A percentile compares a stretch with the other conserved stretches of the same genome.
Conservation (phyloP, 2,113 vertebrate genomes). For the Podarcis cretensis region DNA sequence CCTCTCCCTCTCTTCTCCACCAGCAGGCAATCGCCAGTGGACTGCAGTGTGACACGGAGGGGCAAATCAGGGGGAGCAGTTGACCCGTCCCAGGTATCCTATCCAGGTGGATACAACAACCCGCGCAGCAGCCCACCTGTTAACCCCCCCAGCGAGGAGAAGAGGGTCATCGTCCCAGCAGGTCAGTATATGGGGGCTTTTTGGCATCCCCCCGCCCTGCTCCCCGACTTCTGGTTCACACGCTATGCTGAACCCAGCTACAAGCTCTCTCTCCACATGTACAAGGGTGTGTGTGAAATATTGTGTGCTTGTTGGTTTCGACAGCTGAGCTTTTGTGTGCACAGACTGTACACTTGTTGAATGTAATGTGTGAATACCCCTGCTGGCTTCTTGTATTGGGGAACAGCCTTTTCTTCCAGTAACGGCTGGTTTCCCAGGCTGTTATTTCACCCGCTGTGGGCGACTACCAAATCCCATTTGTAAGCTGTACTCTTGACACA, state of each 20-base stretch:
- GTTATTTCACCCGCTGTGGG: too few species aligned
- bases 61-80: slow-evolving; percentile 78
- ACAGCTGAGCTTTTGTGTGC: too few species aligned
- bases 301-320: too few species aligned
- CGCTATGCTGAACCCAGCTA: too few species aligned
- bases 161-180: slow-evolving; percentile 86
- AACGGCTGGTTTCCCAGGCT: not conserved
- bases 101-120: slow-evolving; percentile 76
- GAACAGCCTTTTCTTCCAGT: not conserved
- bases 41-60: slow-evolving; percentile 77
- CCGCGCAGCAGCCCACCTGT: slow-evolving; percentile 74
- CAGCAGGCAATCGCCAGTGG: slow-evolving; percentile 80
- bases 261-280: too few species aligned
- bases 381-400: not conserved
- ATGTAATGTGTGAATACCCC: too few species aligned
- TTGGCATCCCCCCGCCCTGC: not conserved
- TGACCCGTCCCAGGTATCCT: slow-evolving; percentile 72
- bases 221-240: too few species aligned
- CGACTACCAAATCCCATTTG: not conserved
- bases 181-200: slow-evolving; percentile 62
- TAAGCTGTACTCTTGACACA: too few species aligned
- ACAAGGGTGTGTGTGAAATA: too few species aligned
- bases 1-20: too few species aligned
- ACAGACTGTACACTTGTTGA: too few species aligned
- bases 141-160: slow-evolving; percentile 75